Evolutionary conservation across 2,797 vertebrate genomes (phyloP).

Genomic region (Monodelphis domestica): DNA sequence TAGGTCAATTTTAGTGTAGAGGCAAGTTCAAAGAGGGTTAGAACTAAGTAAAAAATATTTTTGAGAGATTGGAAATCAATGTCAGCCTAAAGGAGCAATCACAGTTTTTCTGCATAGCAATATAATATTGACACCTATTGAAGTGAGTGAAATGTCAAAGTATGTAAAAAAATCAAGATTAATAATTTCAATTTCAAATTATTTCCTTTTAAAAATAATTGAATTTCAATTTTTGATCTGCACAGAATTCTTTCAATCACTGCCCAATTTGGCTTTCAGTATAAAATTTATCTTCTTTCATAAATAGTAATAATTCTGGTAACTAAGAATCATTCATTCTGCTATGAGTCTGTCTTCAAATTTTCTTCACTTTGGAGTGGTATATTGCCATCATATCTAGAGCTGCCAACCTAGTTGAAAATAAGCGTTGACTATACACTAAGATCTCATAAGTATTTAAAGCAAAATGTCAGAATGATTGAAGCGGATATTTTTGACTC

Average conservation of each 20-base stretch:
- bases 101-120: not conserved
- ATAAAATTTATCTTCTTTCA: conserved; percentile 17
- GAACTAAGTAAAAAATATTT: not conserved
- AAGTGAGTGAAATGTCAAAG: not conserved
- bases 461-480: not conserved
- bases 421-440: not conserved
- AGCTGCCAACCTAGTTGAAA: conserved; percentile 34
- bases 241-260: not conserved
- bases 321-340: conserved; percentile 5
- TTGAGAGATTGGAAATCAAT: not conserved
- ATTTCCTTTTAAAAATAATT: not conserved
- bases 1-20: not conserved
- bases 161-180: too few species aligned
- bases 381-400: conserved; percentile 29
- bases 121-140: not conserved
- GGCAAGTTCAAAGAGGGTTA: not conserved
- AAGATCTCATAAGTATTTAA: conserved; percentile 40
- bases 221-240: not conserved
- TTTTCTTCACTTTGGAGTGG: not conserved
- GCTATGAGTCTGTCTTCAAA: conserved; percentile 6
- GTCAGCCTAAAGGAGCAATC: not conserved
- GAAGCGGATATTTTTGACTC: conserved; percentile 33
- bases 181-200: too few species aligned
- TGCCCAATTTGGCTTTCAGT: not conserved
- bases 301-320: not conserved